Conservation (phyloP, 2,888 invertebrate genomes). For the Euzetes globulus region DNA sequence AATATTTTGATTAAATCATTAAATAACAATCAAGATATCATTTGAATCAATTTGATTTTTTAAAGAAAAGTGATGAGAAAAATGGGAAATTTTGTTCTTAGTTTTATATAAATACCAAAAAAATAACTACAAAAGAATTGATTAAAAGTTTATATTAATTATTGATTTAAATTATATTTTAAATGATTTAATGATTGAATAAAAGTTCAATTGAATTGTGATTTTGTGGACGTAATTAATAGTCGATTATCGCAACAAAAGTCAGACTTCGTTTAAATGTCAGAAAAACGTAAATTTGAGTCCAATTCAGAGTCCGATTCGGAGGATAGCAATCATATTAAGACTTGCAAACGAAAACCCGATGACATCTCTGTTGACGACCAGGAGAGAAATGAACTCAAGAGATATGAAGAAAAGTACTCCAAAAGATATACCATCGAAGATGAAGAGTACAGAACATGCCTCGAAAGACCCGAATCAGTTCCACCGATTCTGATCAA, state of each 20-base stretch:
- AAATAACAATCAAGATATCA: no score
- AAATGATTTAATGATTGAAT: no score
- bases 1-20: no score
- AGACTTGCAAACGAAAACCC: neutral
- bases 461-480: neutral
- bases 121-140: no score
- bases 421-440: neutral
- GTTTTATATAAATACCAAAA: no score
- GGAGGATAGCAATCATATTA: neutral
- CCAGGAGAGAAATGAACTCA: neutral
- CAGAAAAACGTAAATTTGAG: neutral
- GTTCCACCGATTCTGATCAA: neutral
- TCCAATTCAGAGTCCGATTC: neutral
- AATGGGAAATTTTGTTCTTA: no score
- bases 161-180: no score
- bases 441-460: neutral
- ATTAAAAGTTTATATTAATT: no score
- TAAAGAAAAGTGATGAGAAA: no score
- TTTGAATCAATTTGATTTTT: no score
- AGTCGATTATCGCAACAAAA: neutral
- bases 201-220: no score
- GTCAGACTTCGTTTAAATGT: neutral
- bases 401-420: slow-evolving; percentile 12
- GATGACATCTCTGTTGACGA: slow-evolving; percentile 9
- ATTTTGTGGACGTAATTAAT: neutral